These are phyloP conservation scores for Cephalotes varians DNA, from an alignment of 2,888 invertebrate species.

Conservation along the genomic window DNA sequence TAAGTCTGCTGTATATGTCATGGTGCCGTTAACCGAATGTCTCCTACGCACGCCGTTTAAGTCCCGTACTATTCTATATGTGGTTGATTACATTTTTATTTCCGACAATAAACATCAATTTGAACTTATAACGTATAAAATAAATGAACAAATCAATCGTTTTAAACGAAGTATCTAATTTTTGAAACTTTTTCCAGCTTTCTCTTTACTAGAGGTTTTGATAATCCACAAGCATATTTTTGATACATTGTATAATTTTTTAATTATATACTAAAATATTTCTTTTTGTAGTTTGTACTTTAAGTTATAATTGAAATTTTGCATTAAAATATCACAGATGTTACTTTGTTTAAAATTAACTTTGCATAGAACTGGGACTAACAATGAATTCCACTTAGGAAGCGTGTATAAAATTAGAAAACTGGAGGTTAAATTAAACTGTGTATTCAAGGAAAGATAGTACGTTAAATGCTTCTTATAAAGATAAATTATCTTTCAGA, in stretches of 20 bases:
- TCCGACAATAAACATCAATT: not conserved
- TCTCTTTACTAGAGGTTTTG: not conserved
- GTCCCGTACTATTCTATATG: conserved; percentile 4
- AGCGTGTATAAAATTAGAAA: conserved; percentile 31
- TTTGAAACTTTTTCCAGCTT: not conserved
- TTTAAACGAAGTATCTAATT: not conserved
- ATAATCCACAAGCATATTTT: not conserved
- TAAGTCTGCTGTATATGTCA: conserved; percentile 24
- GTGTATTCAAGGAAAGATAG: conserved; percentile 27
- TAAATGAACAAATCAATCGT: not conserved
- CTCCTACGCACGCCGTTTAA: conserved; percentile 8
- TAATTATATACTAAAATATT: not conserved
- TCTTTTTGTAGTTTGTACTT: not conserved
- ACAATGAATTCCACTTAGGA: conserved; percentile 20
- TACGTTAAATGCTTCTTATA: conserved; percentile 15
- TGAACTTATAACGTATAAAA: not conserved
- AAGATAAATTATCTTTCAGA: conserved; percentile 19
- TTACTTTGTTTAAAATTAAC: conserved; percentile 20
- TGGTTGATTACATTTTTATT: conserved; percentile 16
- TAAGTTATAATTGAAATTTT: not conserved
- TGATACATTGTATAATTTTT: not conserved
- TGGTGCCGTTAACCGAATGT: conserved; percentile 37
- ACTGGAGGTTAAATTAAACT: conserved; percentile 18
- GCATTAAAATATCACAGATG: conserved; percentile 13
- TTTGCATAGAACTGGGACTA: conserved; percentile 5